A percentile compares a stretch with the other conserved stretches of the same genome.
phyloP scores from a whole-genome alignment of 2,797 vertebrate species.

The Neomorphus geoffroyi region DNA sequence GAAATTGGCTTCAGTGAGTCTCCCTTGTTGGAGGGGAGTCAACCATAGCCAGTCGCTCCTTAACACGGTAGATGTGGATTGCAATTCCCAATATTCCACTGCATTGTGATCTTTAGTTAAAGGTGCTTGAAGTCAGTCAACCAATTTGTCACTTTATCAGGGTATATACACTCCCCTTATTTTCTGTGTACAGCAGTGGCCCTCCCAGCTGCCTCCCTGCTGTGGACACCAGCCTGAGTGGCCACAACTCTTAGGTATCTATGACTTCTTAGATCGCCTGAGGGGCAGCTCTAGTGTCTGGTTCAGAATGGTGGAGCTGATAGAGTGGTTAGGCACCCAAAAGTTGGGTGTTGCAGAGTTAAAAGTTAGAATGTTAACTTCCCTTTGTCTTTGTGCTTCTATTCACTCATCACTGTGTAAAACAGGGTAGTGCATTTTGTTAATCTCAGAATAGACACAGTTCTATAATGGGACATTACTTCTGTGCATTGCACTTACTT shows the following conservation, averaged over 20 bases:
- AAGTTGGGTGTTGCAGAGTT: neutral
- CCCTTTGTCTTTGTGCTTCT: neutral
- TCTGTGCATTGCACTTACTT: slow-evolving; percentile 56
- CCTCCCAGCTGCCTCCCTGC: neutral
- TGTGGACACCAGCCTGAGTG: neutral
- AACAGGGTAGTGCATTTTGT: neutral
- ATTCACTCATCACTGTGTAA: neutral
- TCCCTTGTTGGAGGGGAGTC: neutral
- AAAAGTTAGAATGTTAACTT: neutral
- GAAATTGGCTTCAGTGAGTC: neutral
- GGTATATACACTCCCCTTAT: neutral
- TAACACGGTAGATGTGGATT: neutral
- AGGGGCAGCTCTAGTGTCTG: neutral
- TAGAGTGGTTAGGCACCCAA: neutral
- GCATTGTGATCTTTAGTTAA: neutral
- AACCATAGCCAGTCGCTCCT: neutral
- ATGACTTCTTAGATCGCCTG: neutral
- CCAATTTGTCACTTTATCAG: neutral
- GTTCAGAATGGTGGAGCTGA: neutral
- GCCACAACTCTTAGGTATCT: neutral
- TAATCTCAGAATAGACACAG: slow-evolving; percentile 25
- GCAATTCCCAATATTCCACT: neutral
- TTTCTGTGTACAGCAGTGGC: neutral
- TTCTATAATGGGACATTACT: slow-evolving; percentile 56
- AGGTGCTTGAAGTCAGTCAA: neutral